A percentile compares a stretch with the other conserved stretches of the same genome.
Evolutionary conservation across 2,888 invertebrate genomes (phyloP).

Genomic region (Oscheius onirici): DNA sequence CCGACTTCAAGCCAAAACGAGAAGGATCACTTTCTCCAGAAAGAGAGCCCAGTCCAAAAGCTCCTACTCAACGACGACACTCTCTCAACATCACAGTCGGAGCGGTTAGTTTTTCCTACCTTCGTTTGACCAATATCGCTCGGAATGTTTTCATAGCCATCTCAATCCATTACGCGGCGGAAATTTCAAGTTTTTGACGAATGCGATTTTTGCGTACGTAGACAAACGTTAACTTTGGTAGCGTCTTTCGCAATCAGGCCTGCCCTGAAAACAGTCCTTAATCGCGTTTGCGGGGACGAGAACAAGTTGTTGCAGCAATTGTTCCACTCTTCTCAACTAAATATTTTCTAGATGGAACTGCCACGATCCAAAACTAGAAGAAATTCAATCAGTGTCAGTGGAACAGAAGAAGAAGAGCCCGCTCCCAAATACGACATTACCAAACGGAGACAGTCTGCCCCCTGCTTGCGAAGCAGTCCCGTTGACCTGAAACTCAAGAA

Average conservation of each 20-base stretch:
- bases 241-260: background rate
- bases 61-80: conserved; percentile 20
- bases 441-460: conserved; percentile 31
- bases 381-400: conserved; percentile 20
- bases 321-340: too few relatives aligned
- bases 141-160: conserved; percentile 16
- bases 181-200: conserved; percentile 19
- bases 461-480: conserved; percentile 8
- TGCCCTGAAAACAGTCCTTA: conserved; percentile 7
- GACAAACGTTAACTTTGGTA: conserved; percentile 6
- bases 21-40: conserved; percentile 4
- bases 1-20: conserved; percentile 49
- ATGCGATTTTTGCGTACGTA: background rate
- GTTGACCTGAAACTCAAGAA: conserved; percentile 8
- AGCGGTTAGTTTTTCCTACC: conserved; percentile 32
- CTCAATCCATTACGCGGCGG: conserved; percentile 11
- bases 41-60: conserved; percentile 3
- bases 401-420: conserved; percentile 1
- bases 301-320: background rate
- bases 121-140: background rate
- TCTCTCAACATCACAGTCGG: conserved; percentile 35
- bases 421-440: conserved; percentile 1
- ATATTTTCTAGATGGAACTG: conserved; percentile 21
- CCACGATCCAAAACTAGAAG: conserved; percentile 16
- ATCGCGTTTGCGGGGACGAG: background rate